phyloP scores from a whole-genome alignment of 2,113 vertebrate genomes.

The Malurus alboscapulatus region DNA sequence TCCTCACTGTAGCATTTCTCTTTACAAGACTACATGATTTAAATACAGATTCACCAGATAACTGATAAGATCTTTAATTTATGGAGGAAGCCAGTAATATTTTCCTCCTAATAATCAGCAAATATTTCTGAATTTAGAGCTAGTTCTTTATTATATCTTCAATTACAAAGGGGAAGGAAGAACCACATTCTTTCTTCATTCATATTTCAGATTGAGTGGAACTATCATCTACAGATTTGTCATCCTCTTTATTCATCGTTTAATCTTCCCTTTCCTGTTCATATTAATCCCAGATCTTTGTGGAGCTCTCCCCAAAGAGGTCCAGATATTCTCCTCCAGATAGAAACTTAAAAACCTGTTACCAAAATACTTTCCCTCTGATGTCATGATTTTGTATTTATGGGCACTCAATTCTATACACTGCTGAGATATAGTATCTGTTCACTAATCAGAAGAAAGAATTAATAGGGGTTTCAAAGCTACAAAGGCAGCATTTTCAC shows the following conservation, averaged over 20 bases:
- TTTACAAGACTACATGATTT: not conserved
- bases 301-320: not conserved
- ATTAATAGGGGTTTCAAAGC: constrained; percentile 1
- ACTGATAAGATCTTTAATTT: not conserved
- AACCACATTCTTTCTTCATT: not conserved
- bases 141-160: not conserved
- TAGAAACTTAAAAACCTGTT: not conserved
- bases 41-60: not conserved
- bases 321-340: not conserved
- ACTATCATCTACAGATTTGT: not conserved
- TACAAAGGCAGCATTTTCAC: constrained; percentile 23
- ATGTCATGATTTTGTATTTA: not conserved
- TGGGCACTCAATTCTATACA: not conserved
- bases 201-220: not conserved
- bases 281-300: not conserved
- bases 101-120: not conserved
- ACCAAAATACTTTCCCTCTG: not conserved
- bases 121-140: not conserved
- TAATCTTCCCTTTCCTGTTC: not conserved
- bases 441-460: not conserved
- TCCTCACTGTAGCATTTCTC: not conserved
- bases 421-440: not conserved
- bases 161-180: not conserved
- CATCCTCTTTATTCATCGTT: not conserved
- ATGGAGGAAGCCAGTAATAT: not conserved